Conservation (phyloP, 2,888 invertebrate genomes). For the Drosophila rubida region DNA sequence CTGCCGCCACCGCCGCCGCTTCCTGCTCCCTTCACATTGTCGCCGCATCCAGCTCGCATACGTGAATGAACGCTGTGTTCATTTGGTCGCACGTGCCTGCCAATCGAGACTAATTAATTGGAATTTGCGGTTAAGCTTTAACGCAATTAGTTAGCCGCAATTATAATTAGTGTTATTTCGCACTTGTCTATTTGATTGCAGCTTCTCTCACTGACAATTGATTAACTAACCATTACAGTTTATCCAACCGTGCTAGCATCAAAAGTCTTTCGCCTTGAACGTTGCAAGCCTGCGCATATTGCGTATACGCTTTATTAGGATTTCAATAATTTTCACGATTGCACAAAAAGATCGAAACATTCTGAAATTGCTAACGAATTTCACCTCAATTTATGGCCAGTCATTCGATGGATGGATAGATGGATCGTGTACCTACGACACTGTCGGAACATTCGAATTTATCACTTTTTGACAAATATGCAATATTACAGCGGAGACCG, state of each 20-base stretch:
- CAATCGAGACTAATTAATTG: slow-evolving; percentile 70
- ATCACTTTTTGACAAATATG: slow-evolving; percentile 64
- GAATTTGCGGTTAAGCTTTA: slow-evolving; percentile 53
- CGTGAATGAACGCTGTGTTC: not conserved
- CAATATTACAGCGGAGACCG: slow-evolving; percentile 9
- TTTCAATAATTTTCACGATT: slow-evolving; percentile 32
- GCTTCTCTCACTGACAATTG: slow-evolving; percentile 31
- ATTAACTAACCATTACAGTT: slow-evolving; percentile 59
- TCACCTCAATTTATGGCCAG: slow-evolving; percentile 56
- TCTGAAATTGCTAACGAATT: slow-evolving; percentile 50
- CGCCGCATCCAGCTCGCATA: slow-evolving; percentile 11
- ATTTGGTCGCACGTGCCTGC: slow-evolving; percentile 32
- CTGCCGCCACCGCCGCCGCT: not conserved
- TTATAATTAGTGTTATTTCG: slow-evolving; percentile 70
- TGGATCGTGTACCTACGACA: slow-evolving; percentile 21
- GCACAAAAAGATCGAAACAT: slow-evolving; percentile 30
- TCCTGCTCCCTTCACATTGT: not conserved
- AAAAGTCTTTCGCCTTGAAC: not conserved
- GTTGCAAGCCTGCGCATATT: not conserved
- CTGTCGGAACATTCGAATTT: slow-evolving; percentile 61
- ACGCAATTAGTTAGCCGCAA: slow-evolving; percentile 69
- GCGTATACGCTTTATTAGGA: slow-evolving; percentile 1
- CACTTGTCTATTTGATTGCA: slow-evolving; percentile 49
- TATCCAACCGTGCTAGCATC: not conserved
- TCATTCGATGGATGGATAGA: slow-evolving; percentile 14